Percentiles rank a stretch among this genome's conserved stretches.
Evolutionary conservation across 2,888 invertebrate species (phyloP).

Genomic region (Mythimna albipuncta): DNA sequence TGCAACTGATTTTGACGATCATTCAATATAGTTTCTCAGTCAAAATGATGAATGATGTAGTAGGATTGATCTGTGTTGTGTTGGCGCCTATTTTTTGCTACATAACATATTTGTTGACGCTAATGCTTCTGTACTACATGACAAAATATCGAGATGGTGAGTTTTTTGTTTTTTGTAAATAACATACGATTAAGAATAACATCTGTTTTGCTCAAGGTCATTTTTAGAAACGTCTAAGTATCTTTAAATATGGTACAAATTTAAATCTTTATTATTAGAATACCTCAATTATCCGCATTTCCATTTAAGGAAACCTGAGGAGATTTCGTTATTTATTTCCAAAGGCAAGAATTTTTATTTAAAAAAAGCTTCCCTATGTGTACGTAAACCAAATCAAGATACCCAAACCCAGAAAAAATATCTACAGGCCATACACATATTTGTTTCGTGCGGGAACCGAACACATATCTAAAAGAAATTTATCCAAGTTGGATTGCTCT

Average conservation of each 20-base stretch:
- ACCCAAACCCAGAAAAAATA: too few species aligned
- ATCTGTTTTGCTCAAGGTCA: not conserved
- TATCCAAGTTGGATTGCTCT: too few species aligned
- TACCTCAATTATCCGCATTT: too few species aligned
- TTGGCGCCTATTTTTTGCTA: conserved; percentile 73
- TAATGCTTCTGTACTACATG: conserved; percentile 59
- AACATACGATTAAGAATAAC: not conserved
- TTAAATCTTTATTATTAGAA: too few species aligned
- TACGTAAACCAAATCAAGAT: too few species aligned
- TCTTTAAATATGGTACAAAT: not conserved
- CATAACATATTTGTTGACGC: conserved; percentile 67
- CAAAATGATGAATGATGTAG: conserved; percentile 64
- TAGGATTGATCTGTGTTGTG: conserved; percentile 71
- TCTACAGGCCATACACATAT: too few species aligned
- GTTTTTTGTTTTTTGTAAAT: conserved; percentile 38
- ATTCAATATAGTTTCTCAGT: not conserved
- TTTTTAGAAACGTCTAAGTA: not conserved
- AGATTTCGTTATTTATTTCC: too few species aligned
- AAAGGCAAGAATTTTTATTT: too few species aligned
- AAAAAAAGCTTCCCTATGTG: too few species aligned
- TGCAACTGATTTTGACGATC: not conserved
- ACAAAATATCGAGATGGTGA: conserved; percentile 61
- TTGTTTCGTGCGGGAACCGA: too few species aligned
- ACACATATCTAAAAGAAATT: too few species aligned
- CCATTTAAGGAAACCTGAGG: too few species aligned